phyloP scores from a whole-genome alignment of 2,888 invertebrate genomes.

The Parasteatoda lunata region DNA sequence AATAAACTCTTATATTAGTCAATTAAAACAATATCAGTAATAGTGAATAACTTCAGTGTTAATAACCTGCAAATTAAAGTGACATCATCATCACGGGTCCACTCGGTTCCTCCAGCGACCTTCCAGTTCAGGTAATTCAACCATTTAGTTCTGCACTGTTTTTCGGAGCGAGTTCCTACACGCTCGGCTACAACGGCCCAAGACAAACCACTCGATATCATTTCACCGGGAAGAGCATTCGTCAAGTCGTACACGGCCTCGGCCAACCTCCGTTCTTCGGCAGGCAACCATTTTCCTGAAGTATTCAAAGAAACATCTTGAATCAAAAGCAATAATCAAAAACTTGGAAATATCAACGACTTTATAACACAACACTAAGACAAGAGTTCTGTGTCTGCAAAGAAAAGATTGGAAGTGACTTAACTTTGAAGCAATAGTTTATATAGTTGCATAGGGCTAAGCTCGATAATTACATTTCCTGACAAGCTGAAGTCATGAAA shows the following conservation, averaged over 20 bases:
- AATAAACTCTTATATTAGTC: background rate
- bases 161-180: constrained; percentile 76
- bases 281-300: constrained; percentile 75
- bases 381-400: too few species aligned
- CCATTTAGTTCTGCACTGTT: constrained; percentile 77
- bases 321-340: too few species aligned
- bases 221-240: constrained; percentile 74
- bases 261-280: constrained; percentile 75
- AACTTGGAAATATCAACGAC: too few species aligned
- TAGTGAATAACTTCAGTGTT: background rate
- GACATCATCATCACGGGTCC: constrained; percentile 76
- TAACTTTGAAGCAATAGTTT: too few species aligned
- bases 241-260: constrained; percentile 75
- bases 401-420: too few species aligned
- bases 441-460: too few species aligned
- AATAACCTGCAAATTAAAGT: constrained; percentile 74
- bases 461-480: too few species aligned
- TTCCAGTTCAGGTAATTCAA: constrained; percentile 77
- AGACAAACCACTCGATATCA: constrained; percentile 75
- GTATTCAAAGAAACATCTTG: background rate
- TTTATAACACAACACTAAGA: too few species aligned
- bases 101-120: constrained; percentile 75
- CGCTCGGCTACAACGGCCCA: constrained; percentile 75
- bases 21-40: background rate
- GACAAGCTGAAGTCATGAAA: too few species aligned